Base-by-base conservation (phyloP, 2,797 vertebrate genomes). In the Decapterus maruadsi region DNA sequence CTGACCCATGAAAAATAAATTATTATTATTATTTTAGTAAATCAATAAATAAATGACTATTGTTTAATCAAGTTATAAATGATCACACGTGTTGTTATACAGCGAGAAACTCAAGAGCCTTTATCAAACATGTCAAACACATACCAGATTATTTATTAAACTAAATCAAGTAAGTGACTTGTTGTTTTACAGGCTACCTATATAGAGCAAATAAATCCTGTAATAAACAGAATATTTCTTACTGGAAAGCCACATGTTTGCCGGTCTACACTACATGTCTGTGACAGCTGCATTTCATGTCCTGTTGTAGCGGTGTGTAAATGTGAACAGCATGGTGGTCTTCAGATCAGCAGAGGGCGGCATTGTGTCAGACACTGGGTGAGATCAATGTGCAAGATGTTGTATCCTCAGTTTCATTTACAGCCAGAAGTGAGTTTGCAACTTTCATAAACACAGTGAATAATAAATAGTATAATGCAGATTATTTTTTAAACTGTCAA, bases 291-390 rank as follows among this genome's bases (percentile, higher is more conserved):
- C n/a, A n/a, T n/a, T n/a, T n/a, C n/a, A n/a, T n/a, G n/a, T n/a
- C n/a, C n/a, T n/a, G n/a, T n/a, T n/a, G n/a, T n/a, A n/a, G n/a
- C n/a, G n/a, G n/a, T n/a, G n/a, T 66, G 20, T 6, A 14, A 6
- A 26, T 22, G 22, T 66, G 20, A 40, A 54, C 2, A 29, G n/a
- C 12, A 73, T 14, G 10, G 1, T 5, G 6, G 0, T 51, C 20
- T 40, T 38, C 43, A 14, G 22, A 5, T 43, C 91, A 86, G 69
- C 77, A 91, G 91, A 70, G 84, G 89, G 90, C 89, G 83, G 82
- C 80, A 80, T 81, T 78, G 80, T 61, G 46, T 31, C 4, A 67
- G 2, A 34, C 20, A 55, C 14, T 2, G 34, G 4, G 1, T 4
- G 1, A 63, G 19, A 66, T 36, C 19, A 6, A 0, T 34, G 13